Evolutionary conservation across 1,140 invertebrate species (phyloP).

Genomic region (Drosophila elegans): DNA sequence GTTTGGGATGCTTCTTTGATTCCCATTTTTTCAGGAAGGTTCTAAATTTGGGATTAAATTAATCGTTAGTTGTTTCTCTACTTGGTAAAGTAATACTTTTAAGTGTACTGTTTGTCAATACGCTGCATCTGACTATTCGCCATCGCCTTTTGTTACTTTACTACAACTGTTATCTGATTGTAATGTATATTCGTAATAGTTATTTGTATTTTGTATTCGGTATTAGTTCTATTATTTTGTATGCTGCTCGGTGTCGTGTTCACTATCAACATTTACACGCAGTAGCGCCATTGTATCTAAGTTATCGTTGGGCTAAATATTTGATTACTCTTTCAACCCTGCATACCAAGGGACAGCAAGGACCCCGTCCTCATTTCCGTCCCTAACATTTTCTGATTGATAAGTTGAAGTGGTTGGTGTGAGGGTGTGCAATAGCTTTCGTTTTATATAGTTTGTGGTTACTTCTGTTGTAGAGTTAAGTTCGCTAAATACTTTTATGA

Average conservation of each 20-base stretch:
- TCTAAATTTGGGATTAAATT: slow-evolving; percentile 29
- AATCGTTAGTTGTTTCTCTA: slow-evolving; percentile 61
- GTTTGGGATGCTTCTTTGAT: not conserved
- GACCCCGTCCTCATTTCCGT: slow-evolving; percentile 1
- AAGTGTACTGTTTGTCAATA: slow-evolving; percentile 53
- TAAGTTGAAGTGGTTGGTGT: slow-evolving; percentile 2
- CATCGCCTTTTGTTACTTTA: slow-evolving; percentile 3
- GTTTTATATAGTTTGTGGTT: slow-evolving; percentile 23
- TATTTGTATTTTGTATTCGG: slow-evolving; percentile 34
- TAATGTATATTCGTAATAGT: slow-evolving; percentile 32
- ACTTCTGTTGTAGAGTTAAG: slow-evolving; percentile 41
- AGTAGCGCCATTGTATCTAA: slow-evolving; percentile 72
- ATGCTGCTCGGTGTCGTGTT: slow-evolving; percentile 76
- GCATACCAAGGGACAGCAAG: slow-evolving; percentile 35
- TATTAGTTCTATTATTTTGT: slow-evolving; percentile 77
- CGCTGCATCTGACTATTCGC: slow-evolving; percentile 41
- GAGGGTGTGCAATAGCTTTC: slow-evolving; percentile 14
- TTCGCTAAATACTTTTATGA: slow-evolving; percentile 62
- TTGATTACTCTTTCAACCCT: slow-evolving; percentile 71
- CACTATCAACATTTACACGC: slow-evolving; percentile 72
- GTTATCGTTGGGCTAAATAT: slow-evolving; percentile 83
- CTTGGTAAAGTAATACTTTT: slow-evolving; percentile 80
- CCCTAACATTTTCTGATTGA: slow-evolving; percentile 11
- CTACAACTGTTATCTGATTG: slow-evolving; percentile 22
- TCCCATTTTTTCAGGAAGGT: slow-evolving; percentile 13